Conservation (phyloP, 2,113 vertebrate genomes). For the Ceyx melanurus region DNA sequence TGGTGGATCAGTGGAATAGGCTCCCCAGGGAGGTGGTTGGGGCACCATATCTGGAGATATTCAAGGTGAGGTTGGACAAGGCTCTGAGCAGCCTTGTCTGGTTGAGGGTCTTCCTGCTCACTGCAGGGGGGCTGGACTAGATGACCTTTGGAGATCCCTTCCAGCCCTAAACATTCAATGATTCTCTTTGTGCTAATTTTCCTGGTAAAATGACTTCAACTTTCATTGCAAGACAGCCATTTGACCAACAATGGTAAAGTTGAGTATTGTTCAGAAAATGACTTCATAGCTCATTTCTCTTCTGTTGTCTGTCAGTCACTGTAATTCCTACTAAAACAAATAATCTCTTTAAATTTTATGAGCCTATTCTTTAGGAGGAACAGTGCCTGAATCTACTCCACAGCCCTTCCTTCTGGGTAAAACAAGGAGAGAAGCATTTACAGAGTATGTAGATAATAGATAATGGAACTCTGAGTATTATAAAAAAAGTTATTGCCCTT, state of each 20-base stretch:
- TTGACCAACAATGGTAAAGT: not conserved
- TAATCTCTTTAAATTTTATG: conserved; percentile 37
- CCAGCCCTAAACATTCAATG: too few relatives aligned
- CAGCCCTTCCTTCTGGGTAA: not conserved
- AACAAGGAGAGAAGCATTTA: not conserved
- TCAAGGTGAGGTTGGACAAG: too few relatives aligned
- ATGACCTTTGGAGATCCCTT: too few relatives aligned
- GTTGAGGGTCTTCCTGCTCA: too few relatives aligned
- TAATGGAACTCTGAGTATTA: not conserved
- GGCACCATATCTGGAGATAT: too few relatives aligned
- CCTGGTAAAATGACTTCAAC: not conserved
- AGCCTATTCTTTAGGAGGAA: conserved; percentile 11
- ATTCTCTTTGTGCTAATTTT: not conserved
- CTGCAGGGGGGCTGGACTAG: too few relatives aligned
- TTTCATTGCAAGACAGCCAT: not conserved
- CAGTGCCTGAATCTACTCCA: not conserved
- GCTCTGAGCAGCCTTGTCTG: too few relatives aligned
- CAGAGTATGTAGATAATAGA: not conserved
- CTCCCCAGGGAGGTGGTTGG: too few relatives aligned
- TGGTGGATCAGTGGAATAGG: too few relatives aligned
- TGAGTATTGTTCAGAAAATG: not conserved
- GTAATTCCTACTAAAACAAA: conserved; percentile 2
- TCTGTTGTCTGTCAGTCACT: not conserved
- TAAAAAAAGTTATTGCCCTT: conserved; percentile 57
- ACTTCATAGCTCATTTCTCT: not conserved